A percentile compares a stretch with the other conserved stretches of the same genome.
Conservation (phyloP, 2,888 invertebrate genomes). For the Stictocephala bisonia region DNA sequence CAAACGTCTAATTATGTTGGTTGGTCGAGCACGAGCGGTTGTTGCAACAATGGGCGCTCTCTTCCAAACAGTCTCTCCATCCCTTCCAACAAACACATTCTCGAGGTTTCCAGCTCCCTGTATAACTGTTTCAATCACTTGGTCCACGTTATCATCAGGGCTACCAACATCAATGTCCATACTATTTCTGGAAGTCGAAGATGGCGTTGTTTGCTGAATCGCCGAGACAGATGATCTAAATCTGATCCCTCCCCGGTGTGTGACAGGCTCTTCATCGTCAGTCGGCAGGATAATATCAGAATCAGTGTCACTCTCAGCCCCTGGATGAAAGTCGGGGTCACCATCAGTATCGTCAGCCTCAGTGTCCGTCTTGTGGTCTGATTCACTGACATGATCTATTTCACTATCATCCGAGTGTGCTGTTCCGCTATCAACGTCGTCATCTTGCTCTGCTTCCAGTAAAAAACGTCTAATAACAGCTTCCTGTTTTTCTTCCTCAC, state of each 20-base stretch:
- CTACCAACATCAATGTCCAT: no score
- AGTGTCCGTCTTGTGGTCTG: conserved; percentile 23
- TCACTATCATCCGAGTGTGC: background rate
- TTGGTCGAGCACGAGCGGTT: conserved; percentile 12
- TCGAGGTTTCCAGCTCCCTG: background rate
- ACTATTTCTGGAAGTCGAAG: no score
- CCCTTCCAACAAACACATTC: conserved; percentile 26
- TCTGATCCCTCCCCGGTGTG: no score
- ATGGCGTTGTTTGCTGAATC: no score
- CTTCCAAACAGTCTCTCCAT: conserved; percentile 18
- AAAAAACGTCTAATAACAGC: conserved; percentile 11
- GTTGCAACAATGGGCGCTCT: background rate
- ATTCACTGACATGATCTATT: conserved; percentile 25
- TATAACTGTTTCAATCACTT: conserved; percentile 11
- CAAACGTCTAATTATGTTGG: conserved; percentile 12
- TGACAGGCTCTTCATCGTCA: background rate
- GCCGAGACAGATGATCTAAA: no score
- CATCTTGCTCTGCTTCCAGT: conserved; percentile 11
- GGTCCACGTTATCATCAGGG: background rate
- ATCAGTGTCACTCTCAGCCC: background rate
- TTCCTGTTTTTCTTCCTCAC: background rate
- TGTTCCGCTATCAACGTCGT: background rate
- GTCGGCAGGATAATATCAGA: background rate
- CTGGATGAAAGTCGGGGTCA: conserved; percentile 7
- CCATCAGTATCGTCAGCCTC: conserved; percentile 14